Evolutionary conservation across 2,113 vertebrate genomes (phyloP), one percentile per base, ranked within the genome.

Genomic region (Ammodytes marinus): DNA sequence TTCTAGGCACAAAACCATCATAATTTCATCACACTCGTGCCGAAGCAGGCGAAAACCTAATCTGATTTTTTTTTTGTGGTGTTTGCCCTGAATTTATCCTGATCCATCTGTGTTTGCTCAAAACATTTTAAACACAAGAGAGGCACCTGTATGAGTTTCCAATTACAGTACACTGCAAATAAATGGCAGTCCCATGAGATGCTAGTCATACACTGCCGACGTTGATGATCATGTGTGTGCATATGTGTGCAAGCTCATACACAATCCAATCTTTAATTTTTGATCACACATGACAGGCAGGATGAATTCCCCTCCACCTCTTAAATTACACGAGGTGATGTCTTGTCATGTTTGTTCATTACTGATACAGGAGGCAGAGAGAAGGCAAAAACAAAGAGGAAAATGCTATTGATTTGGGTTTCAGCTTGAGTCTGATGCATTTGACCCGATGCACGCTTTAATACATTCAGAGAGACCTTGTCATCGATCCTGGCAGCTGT

Each of bases 321-420:
- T 93, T 83, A 94, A 94, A 95, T 95, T 89, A 95, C 90, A 91
- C 81, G 90, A 92, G 90, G 91, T 95, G 94, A 95, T 95, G 94
- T 93, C 92, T 91, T 92, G 93, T 95, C 92, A 94, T 95, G 93
- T 95, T 95, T 94, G 94, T 94, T 95, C 93, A 95, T 95, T 95
- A 95, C 92, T 80, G 90, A 83, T 86, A 73, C 61, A 77, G 79
- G 61, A 84, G 85, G 77, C 77, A 64, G 83, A 80, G 88, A 85
- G 81, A 79, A 88, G 82, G 82, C 85, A 87, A 93, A 93, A 93
- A 86, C 92, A 89, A 89, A 89, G 87, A 89, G 90, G 89, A 89
- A 92, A 93, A 93, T 82, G 86, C 69, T 95, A 96, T 96, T 92
- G 95, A 95, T 95, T 92, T 91, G 93, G 86, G 89, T 94, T 93